Evolutionary conservation across 2,113 vertebrate genomes (phyloP).

Genomic region (Gobiocypris rarus): DNA sequence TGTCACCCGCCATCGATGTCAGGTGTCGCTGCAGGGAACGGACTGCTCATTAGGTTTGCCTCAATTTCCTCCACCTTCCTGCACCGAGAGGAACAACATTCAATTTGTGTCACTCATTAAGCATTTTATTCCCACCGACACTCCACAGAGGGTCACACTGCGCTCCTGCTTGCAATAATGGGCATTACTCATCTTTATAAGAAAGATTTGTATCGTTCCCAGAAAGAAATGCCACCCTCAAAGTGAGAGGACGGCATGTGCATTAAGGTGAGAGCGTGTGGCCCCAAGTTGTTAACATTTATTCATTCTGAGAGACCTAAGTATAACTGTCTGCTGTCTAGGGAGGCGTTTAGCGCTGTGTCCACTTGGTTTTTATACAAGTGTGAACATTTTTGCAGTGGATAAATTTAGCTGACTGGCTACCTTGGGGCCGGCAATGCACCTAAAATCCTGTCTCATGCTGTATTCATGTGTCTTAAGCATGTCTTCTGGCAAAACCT

Average conservation of each 20-base stretch:
- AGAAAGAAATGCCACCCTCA: conserved; percentile 19
- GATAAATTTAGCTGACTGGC: conserved; percentile 31
- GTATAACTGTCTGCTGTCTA: conserved; percentile 36
- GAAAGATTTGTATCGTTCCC: not conserved
- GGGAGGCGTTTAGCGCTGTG: conserved; percentile 32
- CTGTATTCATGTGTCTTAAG: conserved; percentile 20
- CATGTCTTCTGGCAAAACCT: conserved; percentile 38
- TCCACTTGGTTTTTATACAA: conserved; percentile 28
- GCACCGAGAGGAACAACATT: conserved; percentile 55
- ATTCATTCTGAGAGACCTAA: conserved; percentile 41
- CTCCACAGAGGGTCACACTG: conserved; percentile 39
- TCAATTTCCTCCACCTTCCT: conserved; percentile 50
- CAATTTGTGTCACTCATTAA: conserved; percentile 61
- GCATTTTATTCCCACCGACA: conserved; percentile 54
- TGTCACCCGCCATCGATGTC: conserved; percentile 58
- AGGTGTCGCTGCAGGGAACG: conserved; percentile 51
- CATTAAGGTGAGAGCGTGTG: not conserved
- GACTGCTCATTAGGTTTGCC: conserved; percentile 59
- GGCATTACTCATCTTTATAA: conserved; percentile 38
- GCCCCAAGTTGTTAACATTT: conserved; percentile 2
- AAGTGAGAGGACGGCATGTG: not conserved
- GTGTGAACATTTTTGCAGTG: conserved; percentile 14
- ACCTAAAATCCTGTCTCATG: not conserved
- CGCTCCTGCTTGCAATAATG: conserved; percentile 36
- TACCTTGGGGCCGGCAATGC: not conserved